Evolutionary conservation across 1,140 invertebrate species (phyloP), one percentile per base, ranked within the genome.

Genomic region (Drosophila varians): DNA sequence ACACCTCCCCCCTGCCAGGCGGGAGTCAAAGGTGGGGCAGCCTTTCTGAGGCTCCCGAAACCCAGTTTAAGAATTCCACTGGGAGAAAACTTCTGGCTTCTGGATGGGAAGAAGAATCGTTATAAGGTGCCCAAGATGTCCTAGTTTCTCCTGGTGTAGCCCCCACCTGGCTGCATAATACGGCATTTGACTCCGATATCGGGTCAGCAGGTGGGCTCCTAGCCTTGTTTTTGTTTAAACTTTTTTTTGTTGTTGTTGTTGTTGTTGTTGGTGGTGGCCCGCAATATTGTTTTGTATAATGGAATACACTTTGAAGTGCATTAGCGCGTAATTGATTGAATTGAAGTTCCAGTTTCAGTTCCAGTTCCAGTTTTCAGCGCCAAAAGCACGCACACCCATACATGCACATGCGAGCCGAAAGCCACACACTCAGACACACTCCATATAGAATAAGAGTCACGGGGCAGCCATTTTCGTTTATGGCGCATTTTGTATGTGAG

Each of bases 291-390:
- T 68, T 68, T 61, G 51, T 57, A 54, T 74, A 62, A 78, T 43
- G 52, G 43, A 68, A 45, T 57, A 18, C 21, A 61, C 55, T 73
- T 78, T 78, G 52, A 69, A 73, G 75, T 73, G 61, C 75, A 78
- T 73, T 62, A 73, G 69, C 49, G 69, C 69, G 75, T 74, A 77
- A 78, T 78, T 78, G 75, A 78, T 78, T 78, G 52, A 78, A 78
- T 78, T 78, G 60, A 78, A 73, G 55, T 73, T 78, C 25, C 75
- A 60, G 54, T 77, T 70, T 36, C 43, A 47, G 49, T 26, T 49
- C 40, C 45, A 53, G 31, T 52, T 51, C 26, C 19, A 51, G 34
- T 38, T 52, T 51, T 34, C 19, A 51, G 34, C 47, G 26, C 19
- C 36, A 31, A 38, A 38, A 16, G 36, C 38, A 54, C 21, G 23